phyloP scores from a whole-genome alignment of 2,113 vertebrate genomes.

The Panurus biarmicus region DNA sequence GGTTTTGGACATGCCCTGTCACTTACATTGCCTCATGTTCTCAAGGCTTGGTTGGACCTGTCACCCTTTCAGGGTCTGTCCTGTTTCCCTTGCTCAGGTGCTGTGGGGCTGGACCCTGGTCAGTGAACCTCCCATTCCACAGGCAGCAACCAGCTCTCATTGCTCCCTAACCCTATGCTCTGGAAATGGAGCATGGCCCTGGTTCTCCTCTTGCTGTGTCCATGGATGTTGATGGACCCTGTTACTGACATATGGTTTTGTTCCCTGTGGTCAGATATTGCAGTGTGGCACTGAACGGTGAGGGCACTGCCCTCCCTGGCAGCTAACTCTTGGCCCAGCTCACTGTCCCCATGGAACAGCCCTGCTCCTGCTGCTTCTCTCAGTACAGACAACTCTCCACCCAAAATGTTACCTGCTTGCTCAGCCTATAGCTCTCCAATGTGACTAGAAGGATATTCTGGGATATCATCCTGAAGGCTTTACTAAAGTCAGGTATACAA shows the following conservation, averaged over 20 bases:
- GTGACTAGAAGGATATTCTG: neutral
- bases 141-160: neutral
- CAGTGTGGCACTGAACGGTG: rapidly evolving
- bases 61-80: neutral
- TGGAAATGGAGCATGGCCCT: neutral
- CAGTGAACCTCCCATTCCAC: neutral
- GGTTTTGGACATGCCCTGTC: neutral
- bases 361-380: neutral
- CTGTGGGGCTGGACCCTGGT: neutral
- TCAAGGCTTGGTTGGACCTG: neutral
- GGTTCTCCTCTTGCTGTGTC: neutral
- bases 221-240: neutral
- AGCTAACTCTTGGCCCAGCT: neutral
- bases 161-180: neutral
- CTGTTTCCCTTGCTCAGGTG: neutral
- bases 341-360: neutral
- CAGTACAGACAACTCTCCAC: neutral
- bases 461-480: neutral
- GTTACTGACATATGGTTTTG: neutral
- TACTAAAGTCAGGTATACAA: neutral
- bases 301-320: neutral
- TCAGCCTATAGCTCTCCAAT: neutral
- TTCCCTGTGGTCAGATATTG: neutral
- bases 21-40: neutral
- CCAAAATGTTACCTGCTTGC: neutral